Percentiles rank a stretch among this genome's conserved stretches.
phyloP scores from a whole-genome alignment of 2,888 invertebrate genomes.

The Drosophila formosana region DNA sequence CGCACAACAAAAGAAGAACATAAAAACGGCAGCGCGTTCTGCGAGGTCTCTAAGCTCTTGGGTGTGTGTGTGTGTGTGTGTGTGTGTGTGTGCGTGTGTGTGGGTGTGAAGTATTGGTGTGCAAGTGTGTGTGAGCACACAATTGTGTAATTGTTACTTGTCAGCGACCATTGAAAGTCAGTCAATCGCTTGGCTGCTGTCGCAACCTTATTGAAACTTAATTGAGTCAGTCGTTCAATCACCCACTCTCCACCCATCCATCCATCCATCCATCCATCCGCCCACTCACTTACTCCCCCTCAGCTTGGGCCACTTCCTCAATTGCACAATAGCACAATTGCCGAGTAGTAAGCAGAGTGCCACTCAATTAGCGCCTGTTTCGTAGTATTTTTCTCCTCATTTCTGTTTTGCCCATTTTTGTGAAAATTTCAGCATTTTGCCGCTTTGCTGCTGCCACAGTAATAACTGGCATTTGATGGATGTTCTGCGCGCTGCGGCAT shows the following conservation, averaged over 20 bases:
- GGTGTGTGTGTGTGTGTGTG: neutral
- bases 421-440: neutral
- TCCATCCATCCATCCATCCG: neutral
- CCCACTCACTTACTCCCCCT: neutral
- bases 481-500: neutral
- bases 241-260: neutral
- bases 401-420: neutral
- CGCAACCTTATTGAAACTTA: constrained; percentile 61
- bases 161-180: constrained; percentile 43
- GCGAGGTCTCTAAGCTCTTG: neutral
- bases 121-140: constrained; percentile 22
- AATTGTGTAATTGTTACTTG: constrained; percentile 68
- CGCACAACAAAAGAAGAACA: constrained; percentile 36
- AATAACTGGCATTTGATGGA: constrained; percentile 1
- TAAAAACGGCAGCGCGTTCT: neutral
- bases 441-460: neutral
- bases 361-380: constrained; percentile 4
- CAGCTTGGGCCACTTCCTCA: constrained; percentile 14
- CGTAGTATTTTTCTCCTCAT: constrained; percentile 2
- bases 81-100: neutral
- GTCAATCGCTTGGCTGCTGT: constrained; percentile 38
- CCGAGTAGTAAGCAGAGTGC: constrained; percentile 15
- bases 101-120: neutral
- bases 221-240: constrained; percentile 58
- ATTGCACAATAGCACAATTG: constrained; percentile 12